Conservation (phyloP, 30 jellyfish, hydroid and myxozoan genomes). For the Hydra vulgaris region DNA sequence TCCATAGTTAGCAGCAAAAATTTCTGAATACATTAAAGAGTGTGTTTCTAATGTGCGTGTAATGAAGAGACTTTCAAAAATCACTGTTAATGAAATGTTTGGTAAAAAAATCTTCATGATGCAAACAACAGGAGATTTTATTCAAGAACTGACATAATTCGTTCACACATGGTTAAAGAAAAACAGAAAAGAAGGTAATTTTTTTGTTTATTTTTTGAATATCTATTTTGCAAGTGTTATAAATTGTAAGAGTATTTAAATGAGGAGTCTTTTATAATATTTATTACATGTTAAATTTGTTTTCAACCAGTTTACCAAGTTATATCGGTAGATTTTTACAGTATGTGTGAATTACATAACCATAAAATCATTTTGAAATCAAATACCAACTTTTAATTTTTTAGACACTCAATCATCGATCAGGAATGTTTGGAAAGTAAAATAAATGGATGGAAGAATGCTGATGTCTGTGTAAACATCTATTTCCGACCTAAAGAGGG, state of each 20-base stretch:
- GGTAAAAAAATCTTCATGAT: constrained; percentile 19
- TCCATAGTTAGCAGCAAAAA: constrained; percentile 15
- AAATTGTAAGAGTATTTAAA: neutral
- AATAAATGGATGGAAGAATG: constrained; percentile 20
- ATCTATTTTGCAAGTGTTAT: neutral
- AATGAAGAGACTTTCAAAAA: constrained; percentile 18
- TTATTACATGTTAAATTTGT: neutral
- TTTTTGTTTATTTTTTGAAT: neutral
- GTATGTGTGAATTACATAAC: neutral
- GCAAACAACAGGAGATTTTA: constrained; percentile 18
- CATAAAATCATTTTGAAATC: neutral
- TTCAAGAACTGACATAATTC: constrained; percentile 17
- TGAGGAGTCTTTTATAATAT: neutral
- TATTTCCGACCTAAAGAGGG: constrained; percentile 15
- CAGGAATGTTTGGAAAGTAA: constrained; percentile 31
- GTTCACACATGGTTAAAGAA: constrained; percentile 31
- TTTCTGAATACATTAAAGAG: constrained; percentile 17
- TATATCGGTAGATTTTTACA: neutral
- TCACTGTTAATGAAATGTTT: constrained; percentile 23
- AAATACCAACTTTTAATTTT: neutral
- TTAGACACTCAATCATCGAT: constrained; percentile 33
- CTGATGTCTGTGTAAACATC: constrained; percentile 15
- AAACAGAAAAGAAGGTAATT: constrained; percentile 8
- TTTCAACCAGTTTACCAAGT: neutral
- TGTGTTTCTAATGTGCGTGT: constrained; percentile 25